Evolutionary conservation across 2,113 vertebrate genomes (phyloP).

Genomic region (Dromaius novaehollandiae): DNA sequence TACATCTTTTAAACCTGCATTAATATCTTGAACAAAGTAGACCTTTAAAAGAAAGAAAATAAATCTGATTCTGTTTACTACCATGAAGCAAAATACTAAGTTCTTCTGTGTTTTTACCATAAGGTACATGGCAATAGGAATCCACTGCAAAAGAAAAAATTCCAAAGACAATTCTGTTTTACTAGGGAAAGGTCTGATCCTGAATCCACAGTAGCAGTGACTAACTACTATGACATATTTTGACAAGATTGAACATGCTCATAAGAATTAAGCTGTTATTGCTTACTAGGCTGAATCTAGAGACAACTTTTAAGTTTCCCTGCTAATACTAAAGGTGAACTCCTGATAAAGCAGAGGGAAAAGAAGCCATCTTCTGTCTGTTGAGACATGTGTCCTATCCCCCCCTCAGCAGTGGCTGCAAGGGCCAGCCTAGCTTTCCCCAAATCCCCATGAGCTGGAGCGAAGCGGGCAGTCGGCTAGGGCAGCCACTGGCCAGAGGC

Average conservation of each 20-base stretch:
- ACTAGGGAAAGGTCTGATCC: not conserved
- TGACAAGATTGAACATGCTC: rapidly evolving
- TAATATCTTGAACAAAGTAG: conserved; percentile 90
- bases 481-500: not conserved
- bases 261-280: not conserved
- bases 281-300: not conserved
- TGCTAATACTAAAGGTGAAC: not conserved
- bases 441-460: not conserved
- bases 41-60: conserved; percentile 74
- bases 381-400: not conserved
- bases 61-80: conserved; percentile 64
- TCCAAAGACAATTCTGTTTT: not conserved
- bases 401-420: not conserved
- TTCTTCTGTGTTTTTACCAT: not conserved
- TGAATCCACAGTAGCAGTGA: not conserved
- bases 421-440: not conserved
- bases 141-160: not conserved
- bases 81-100: conserved; percentile 73
- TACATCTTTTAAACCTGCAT: conserved; percentile 81
- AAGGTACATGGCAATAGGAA: not conserved
- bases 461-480: not conserved
- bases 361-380: not conserved
- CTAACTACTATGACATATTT: not conserved
- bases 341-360: not conserved
- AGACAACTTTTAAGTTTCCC: not conserved